A percentile compares a stretch with the other conserved stretches of the same genome.
Evolutionary conservation across 2,888 invertebrate genomes (phyloP).

Genomic region (Ophioninae sp.): DNA sequence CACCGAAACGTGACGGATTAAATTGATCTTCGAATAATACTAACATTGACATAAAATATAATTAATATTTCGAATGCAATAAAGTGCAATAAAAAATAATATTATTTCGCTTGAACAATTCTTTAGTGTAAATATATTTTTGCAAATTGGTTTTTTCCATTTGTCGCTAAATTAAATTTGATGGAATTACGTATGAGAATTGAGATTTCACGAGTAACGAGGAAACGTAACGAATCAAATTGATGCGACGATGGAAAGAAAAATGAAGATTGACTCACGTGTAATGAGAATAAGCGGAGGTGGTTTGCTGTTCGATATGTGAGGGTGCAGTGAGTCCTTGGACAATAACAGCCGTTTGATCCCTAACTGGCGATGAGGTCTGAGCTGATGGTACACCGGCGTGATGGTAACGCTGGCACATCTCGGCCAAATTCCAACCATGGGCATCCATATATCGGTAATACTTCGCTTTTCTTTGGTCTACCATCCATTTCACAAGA

Average conservation of each 20-base stretch:
- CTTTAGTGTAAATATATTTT: too few species aligned
- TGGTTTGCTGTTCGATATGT: conserved; percentile 79
- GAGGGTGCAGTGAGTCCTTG: conserved; percentile 75
- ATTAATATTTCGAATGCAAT: too few species aligned
- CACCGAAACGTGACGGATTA: too few species aligned
- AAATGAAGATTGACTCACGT: conserved; percentile 74
- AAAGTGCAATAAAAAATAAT: too few species aligned
- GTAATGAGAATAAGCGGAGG: conserved; percentile 80
- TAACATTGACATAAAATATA: too few species aligned
- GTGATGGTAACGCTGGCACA: conserved; percentile 81
- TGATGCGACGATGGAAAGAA: neutral
- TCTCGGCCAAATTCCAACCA: conserved; percentile 81
- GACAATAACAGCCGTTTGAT: conserved; percentile 75
- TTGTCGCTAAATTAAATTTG: too few species aligned
- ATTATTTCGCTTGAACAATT: too few species aligned
- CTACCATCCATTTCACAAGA: conserved; percentile 80
- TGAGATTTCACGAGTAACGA: neutral
- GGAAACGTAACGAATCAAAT: neutral
- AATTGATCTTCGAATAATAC: too few species aligned
- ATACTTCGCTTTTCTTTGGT: conserved; percentile 76
- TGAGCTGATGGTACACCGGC: conserved; percentile 78
- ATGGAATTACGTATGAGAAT: neutral
- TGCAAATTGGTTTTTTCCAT: too few species aligned
- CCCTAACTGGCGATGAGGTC: conserved; percentile 79
- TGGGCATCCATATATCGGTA: conserved; percentile 81